Base-by-base conservation (phyloP, 2,113 vertebrate genomes). In the Seriola quinqueradiata region DNA sequence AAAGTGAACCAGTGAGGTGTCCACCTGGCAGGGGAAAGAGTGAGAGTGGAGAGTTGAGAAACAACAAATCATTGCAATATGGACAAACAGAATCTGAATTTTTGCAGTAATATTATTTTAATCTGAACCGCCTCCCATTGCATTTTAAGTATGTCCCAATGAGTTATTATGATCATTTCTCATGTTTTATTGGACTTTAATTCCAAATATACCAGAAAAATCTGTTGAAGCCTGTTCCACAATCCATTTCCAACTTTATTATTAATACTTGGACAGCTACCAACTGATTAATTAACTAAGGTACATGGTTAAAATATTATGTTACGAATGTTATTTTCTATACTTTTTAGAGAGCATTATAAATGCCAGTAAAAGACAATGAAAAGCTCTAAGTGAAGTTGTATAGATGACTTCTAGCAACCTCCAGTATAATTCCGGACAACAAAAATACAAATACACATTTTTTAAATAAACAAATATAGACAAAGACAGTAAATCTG, bases 1-100 rank as follows among this genome's bases (percentile, higher is more conserved):
- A 52, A 97, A 97, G 81, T 99, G 98, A 66, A 93, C 90, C 87
- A 96, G 79, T 1, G 98, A 99, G 1, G 96, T 98, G 96, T 99
- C 98, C 83, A 98, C 97, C 92, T 98, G 91, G 8, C 1, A 16
- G 19, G 14, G 25, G 36, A 38, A 0, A 61, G 44, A 71, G 9
- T 48, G 28, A 38, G 17, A 9, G 14, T 0, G 40, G 17, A 8
- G 0, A 46, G 9, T 16, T 32, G 8, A 46, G 54, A 57, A 4
- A n/a, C 19, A 19, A 19, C 17, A 50, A 50, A 50, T 11, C 34
- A 36, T 36, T 36, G 34, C 6, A 6, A 4, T 36, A 4, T 36
- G 34, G 34, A 4, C 34, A 36, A 36, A 36, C 34, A 36, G 34
- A 36, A 36, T 36, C 34, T 36, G 6, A 36, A 4, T 28, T 28